phyloP scores from a whole-genome alignment of 2,797 vertebrate genomes.

The Tarsius wallacei region DNA sequence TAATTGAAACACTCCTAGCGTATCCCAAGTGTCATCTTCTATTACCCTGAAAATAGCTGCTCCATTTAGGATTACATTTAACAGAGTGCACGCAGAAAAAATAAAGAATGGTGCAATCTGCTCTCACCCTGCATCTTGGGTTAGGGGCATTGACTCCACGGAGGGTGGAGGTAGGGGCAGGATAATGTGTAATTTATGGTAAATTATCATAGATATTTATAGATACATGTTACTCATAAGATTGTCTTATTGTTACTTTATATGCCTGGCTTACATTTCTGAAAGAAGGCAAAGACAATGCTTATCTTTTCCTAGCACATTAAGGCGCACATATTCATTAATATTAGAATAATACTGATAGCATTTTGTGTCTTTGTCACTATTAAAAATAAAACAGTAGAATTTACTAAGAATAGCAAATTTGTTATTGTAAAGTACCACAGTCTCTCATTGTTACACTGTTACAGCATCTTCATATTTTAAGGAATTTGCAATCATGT shows the following conservation, averaged over 20 bases:
- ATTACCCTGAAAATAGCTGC: conserved; percentile 72
- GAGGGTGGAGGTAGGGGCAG: background rate
- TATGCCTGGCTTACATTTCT: conserved; percentile 74
- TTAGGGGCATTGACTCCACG: conserved; percentile 67
- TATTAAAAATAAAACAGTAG: conserved; percentile 80
- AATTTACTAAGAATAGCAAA: conserved; percentile 71
- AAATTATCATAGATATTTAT: conserved; percentile 86
- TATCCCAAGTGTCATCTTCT: conserved; percentile 73
- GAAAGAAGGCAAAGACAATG: conserved; percentile 51
- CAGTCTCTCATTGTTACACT: conserved; percentile 60
- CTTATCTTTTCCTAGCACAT: conserved; percentile 73
- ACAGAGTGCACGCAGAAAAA: conserved; percentile 63
- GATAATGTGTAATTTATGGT: conserved; percentile 77
- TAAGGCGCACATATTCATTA: conserved; percentile 75
- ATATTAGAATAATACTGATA: conserved; percentile 60
- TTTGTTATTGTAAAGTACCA: conserved; percentile 73
- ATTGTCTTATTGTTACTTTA: conserved; percentile 71
- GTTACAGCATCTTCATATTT: conserved; percentile 77
- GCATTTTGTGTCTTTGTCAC: conserved; percentile 65
- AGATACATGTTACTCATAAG: conserved; percentile 67
- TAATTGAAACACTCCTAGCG: conserved; percentile 61
- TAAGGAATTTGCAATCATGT: conserved; percentile 85
- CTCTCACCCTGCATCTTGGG: conserved; percentile 52
- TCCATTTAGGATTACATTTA: conserved; percentile 71
- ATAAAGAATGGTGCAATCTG: conserved; percentile 30